Evolutionary conservation across 2,113 vertebrate genomes (phyloP).

Genomic region (Donacobius atricapilla): DNA sequence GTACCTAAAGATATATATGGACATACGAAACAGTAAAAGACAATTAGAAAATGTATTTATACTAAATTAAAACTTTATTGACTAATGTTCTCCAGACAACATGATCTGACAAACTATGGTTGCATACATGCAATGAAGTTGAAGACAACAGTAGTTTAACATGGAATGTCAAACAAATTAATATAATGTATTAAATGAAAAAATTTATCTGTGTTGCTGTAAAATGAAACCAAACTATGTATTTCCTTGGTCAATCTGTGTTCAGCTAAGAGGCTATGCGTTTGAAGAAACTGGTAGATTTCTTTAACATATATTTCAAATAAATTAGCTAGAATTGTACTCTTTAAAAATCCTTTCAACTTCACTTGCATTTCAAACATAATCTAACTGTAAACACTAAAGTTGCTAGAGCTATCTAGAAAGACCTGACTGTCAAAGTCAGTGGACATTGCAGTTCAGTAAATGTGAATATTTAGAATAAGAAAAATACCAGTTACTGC

Average conservation of each 20-base stretch:
- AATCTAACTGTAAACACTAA: slow-evolving; percentile 92
- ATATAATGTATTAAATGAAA: slow-evolving; percentile 72
- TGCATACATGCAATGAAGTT: slow-evolving; percentile 84
- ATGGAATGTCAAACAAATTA: slow-evolving; percentile 81
- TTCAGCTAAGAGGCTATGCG: slow-evolving; percentile 55
- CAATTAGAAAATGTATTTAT: slow-evolving; percentile 59
- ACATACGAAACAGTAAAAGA: slow-evolving; percentile 8
- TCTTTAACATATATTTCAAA: slow-evolving; percentile 80
- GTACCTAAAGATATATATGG: background rate
- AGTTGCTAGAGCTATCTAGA: slow-evolving; percentile 81
- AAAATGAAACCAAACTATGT: slow-evolving; percentile 64
- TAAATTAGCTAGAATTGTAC: slow-evolving; percentile 93
- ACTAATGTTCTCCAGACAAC: slow-evolving; percentile 89
- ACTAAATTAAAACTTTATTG: slow-evolving; percentile 97
- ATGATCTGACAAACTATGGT: slow-evolving; percentile 77
- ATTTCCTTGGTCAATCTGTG: slow-evolving; percentile 60
- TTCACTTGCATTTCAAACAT: slow-evolving; percentile 83
- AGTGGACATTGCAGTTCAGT: slow-evolving; percentile 69
- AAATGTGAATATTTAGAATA: slow-evolving; percentile 66
- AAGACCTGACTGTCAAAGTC: slow-evolving; percentile 63
- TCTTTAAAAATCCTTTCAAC: slow-evolving; percentile 80
- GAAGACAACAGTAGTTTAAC: slow-evolving; percentile 86
- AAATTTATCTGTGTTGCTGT: slow-evolving; percentile 65
- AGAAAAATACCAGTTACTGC: slow-evolving; percentile 71
- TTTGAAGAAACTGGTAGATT: slow-evolving; percentile 73